phyloP scores from a whole-genome alignment of 2,113 vertebrate genomes.

The Nothoprocta perdicaria region DNA sequence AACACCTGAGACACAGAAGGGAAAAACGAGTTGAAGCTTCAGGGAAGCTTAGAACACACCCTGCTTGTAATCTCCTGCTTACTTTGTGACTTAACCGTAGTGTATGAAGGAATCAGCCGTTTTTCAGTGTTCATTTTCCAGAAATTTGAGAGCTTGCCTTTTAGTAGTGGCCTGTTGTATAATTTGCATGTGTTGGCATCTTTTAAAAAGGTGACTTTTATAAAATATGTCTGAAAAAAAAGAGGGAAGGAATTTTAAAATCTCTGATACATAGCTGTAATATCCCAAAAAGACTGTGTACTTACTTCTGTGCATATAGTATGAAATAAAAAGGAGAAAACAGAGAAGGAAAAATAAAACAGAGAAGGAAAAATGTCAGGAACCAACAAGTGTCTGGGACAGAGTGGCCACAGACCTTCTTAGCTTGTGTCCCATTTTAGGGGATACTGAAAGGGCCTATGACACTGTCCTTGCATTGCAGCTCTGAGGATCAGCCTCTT shows the following conservation, averaged over 20 bases:
- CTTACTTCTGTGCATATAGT: not conserved
- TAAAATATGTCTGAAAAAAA: not conserved
- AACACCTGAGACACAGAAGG: not conserved
- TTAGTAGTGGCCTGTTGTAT: not conserved
- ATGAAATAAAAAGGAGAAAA: not conserved
- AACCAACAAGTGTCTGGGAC: not conserved
- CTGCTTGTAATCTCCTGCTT: not conserved
- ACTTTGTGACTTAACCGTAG: not conserved
- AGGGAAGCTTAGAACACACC: slow-evolving; percentile 26
- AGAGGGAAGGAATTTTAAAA: not conserved
- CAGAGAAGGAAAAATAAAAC: not conserved
- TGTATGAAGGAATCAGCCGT: slow-evolving; percentile 12
- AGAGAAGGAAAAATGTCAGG: not conserved
- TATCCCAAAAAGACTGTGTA: not conserved
- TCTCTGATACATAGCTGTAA: not conserved
- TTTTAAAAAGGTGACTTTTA: not conserved
- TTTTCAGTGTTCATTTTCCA: not conserved
- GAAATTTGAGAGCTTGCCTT: not conserved
- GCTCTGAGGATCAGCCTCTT: not conserved
- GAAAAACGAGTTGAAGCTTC: slow-evolving; percentile 10
- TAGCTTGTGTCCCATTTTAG: not conserved
- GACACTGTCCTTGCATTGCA: not conserved
- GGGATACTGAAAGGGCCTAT: not conserved
- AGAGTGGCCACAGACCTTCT: not conserved
- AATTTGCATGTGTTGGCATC: not conserved